Evolutionary conservation across 2,888 invertebrate genomes (phyloP).

Genomic region (Himalopsyche japonica): DNA sequence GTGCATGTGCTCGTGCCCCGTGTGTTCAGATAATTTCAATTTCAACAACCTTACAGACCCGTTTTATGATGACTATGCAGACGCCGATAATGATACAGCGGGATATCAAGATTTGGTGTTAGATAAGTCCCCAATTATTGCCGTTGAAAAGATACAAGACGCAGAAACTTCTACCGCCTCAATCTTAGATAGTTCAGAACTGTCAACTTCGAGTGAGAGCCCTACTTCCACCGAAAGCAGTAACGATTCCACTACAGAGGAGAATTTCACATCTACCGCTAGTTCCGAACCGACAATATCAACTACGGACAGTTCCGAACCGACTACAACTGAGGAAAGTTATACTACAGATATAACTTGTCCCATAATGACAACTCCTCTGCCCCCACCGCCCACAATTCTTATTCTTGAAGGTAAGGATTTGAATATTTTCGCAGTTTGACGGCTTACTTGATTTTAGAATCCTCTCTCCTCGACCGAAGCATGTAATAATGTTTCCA

Average conservation of each 20-base stretch:
- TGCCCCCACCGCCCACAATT: conserved; percentile 71
- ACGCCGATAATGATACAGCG: conserved; percentile 42
- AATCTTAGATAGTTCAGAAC: neutral
- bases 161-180: conserved; percentile 39
- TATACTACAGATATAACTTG: conserved; percentile 41
- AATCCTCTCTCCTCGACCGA: conserved; percentile 5
- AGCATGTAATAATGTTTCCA: neutral
- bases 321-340: conserved; percentile 37
- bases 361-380: conserved; percentile 54
- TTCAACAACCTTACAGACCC: conserved; percentile 49
- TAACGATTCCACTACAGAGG: neutral
- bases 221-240: neutral
- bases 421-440: conserved; percentile 15
- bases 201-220: conserved; percentile 1
- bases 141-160: conserved; percentile 36
- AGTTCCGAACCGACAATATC: conserved; percentile 37
- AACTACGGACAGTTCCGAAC: conserved; percentile 42
- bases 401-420: conserved; percentile 84
- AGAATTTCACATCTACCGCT: conserved; percentile 6
- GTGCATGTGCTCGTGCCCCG: conserved; percentile 76
- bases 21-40: conserved; percentile 57
- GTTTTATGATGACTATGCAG: conserved; percentile 51
- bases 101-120: neutral
- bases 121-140: conserved; percentile 42
- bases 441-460: conserved; percentile 20